Conservation (phyloP, 2,113 vertebrate genomes). For the Chlamydotis undulata region DNA sequence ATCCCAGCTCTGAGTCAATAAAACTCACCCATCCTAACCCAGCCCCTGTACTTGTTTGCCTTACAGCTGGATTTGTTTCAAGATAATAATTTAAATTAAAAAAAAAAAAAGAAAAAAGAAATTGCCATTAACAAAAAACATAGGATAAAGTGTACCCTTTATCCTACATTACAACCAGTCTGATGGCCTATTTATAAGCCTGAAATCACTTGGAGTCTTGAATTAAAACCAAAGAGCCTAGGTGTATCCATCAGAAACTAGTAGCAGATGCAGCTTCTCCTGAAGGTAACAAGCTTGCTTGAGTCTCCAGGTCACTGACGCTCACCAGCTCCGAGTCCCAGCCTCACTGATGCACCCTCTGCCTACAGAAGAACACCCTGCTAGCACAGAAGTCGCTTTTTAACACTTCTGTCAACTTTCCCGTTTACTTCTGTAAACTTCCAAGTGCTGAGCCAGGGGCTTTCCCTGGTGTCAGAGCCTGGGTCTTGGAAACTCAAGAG, state of each 20-base stretch:
- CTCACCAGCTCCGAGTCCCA: background rate
- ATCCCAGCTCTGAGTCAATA: background rate
- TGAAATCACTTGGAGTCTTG: background rate
- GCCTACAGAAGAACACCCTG: background rate
- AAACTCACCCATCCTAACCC: background rate
- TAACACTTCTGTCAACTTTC: background rate
- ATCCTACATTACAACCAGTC: background rate
- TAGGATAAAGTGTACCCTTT: background rate
- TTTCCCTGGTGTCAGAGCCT: background rate
- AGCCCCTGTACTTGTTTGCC: background rate
- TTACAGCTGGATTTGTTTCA: background rate
- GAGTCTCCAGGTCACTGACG: background rate
- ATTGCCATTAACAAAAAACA: background rate
- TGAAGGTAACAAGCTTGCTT: background rate
- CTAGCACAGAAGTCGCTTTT: background rate
- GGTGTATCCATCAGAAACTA: background rate
- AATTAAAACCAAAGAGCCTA: background rate
- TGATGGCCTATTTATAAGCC: background rate
- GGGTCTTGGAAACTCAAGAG: background rate
- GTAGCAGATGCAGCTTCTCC: background rate
- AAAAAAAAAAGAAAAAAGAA: background rate
- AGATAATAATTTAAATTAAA: background rate
- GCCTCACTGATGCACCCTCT: rapidly evolving
- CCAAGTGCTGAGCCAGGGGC: background rate
- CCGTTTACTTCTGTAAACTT: background rate